Conservation (phyloP, 2,113 vertebrate genomes). For the Salvelinus fontinalis region DNA sequence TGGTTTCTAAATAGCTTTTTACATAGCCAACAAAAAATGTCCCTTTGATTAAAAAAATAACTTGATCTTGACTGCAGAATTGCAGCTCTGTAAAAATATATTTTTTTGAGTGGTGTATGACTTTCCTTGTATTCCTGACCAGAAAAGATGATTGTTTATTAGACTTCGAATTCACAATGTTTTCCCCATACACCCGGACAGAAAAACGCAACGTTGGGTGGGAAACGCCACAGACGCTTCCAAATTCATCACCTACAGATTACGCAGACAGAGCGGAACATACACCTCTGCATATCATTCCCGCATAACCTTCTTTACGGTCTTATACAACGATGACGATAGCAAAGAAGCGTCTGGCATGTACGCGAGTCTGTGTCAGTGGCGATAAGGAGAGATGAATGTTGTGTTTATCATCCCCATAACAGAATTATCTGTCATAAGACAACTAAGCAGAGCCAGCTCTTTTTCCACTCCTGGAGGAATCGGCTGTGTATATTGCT, state of each 20-base stretch:
- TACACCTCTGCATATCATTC: no score
- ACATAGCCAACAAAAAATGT: constrained; percentile 70
- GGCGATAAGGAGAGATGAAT: constrained; percentile 3
- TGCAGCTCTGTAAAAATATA: constrained; percentile 56
- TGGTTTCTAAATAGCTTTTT: constrained; percentile 76
- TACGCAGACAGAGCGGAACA: no score
- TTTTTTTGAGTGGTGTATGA: constrained; percentile 57
- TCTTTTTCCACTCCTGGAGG: background rate
- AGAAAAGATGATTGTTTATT: background rate
- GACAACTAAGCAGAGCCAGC: constrained; percentile 22
- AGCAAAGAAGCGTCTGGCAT: background rate
- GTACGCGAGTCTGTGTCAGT: background rate
- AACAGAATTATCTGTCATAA: constrained; percentile 35
- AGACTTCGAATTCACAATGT: background rate
- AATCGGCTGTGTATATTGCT: background rate
- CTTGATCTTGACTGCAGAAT: constrained; percentile 64
- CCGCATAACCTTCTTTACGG: background rate
- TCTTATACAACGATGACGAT: background rate
- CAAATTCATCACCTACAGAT: no score
- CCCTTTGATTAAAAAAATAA: constrained; percentile 72
- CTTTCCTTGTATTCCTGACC: constrained; percentile 18
- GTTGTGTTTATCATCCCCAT: constrained; percentile 12
- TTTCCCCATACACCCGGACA: background rate
- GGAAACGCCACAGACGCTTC: background rate
- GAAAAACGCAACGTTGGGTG: background rate